Evolutionary conservation across 1,140 invertebrate genomes (phyloP), one percentile per base, ranked within the genome.

Genomic region (Drosophila punjabiensis): DNA sequence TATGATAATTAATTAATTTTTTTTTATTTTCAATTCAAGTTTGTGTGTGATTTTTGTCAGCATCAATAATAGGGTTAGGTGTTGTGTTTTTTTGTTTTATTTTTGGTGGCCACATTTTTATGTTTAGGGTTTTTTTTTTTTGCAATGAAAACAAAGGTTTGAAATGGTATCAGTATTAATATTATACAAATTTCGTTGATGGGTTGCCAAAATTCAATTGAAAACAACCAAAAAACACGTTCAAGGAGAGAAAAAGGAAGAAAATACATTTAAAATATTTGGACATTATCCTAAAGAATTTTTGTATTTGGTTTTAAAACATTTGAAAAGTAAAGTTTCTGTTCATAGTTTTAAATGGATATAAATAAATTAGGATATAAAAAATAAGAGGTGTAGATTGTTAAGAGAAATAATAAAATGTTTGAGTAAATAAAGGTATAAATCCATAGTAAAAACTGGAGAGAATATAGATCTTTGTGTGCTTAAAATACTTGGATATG

Each of bases 181-280:
- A 30, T 66, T 69, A 52, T 32, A 62, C 55, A 78, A 56, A 60
- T 70, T 82, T 58, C 59, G 71, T 67, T 48, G 76, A 81, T 59
- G 73, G 50, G 62, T 76, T 89, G 65, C 52, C 77, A 88, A 82
- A 81, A 60, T 79, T 70, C 67, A 67, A 82, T 68, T 43, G 18
- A 61, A 77, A 77, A 53, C 47, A 75, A 79, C 81, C 81, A 65
- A 81, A 65, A 79, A 79, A 32, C 68, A 80, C 76, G 76, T 77
- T 76, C 64, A 52, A 91, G 79, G 67, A 86, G 86, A 86, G 82
- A 90, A 78, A 84, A 74, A 75, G 84, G 76, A 71, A 79, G 86
- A 90, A 82, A 81, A 82, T 90, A 76, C 60, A 80, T 82, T 90
- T 91, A 66, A 82, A 90, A 73, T 62, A 74, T 74, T 43, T 37